Evolutionary conservation across 2,888 invertebrate species (phyloP).

Genomic region (Micropterix aruncella): DNA sequence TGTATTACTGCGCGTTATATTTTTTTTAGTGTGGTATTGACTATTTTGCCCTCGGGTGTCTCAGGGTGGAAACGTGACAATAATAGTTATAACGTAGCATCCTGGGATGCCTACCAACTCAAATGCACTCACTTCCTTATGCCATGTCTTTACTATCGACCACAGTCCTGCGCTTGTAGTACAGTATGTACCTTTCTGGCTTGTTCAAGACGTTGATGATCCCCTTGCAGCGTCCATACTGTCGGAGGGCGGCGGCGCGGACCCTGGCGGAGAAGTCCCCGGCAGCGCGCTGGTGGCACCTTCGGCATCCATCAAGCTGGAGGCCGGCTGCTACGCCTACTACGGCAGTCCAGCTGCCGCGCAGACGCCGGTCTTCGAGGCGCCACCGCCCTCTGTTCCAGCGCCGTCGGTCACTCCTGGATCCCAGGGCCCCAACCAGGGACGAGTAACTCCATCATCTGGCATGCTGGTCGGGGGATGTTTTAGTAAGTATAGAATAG

Average conservation of each 20-base stretch:
- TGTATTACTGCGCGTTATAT: no score
- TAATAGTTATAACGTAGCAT: no score
- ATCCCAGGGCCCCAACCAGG: constrained; percentile 18
- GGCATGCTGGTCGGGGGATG: constrained; percentile 63
- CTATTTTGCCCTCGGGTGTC: no score
- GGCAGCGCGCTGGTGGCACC: constrained; percentile 28
- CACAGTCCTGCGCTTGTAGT: no score
- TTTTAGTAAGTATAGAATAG: constrained; percentile 48
- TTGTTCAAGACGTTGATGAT: constrained; percentile 1
- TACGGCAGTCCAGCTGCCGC: constrained; percentile 27
- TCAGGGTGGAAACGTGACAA: no score
- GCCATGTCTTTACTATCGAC: no score
- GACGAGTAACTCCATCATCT: constrained; percentile 39
- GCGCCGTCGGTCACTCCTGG: constrained; percentile 32
- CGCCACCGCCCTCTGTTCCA: constrained; percentile 16
- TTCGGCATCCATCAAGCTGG: constrained; percentile 26
- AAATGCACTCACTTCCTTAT: no score
- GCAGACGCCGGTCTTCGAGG: constrained; percentile 10
- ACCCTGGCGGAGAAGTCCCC: constrained; percentile 27
- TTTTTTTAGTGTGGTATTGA: no score
- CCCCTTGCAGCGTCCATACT: constrained; percentile 77
- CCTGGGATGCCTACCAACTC: no score
- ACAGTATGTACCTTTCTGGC: not conserved
- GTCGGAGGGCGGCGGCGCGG: constrained; percentile 71
- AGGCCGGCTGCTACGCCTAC: constrained; percentile 36